Conservation (phyloP, 2,797 vertebrate species). For the Macropus fuliginosus region DNA sequence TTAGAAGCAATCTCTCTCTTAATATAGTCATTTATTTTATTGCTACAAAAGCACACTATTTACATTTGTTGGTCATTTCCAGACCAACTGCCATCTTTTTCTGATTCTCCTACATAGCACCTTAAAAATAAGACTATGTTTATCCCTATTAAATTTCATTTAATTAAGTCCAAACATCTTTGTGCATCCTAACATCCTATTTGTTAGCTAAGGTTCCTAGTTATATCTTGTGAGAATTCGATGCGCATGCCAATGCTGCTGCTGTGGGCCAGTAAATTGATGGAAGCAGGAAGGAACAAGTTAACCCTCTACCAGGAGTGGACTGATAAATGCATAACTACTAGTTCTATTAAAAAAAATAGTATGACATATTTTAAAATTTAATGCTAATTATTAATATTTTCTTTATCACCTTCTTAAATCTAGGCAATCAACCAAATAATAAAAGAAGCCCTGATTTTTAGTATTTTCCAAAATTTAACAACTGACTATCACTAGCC, state of each 20-base stretch:
- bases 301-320: background rate
- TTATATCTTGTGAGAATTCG: background rate
- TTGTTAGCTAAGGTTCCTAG: background rate
- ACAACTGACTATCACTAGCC: background rate
- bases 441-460: background rate
- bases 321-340: background rate
- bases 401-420: background rate
- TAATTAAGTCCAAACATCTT: background rate
- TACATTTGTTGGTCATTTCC: background rate
- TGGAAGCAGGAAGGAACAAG: background rate
- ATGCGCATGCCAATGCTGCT: background rate
- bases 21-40: background rate
- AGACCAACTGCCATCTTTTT: background rate
- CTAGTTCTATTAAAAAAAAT: background rate
- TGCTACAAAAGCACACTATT: background rate
- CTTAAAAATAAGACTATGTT: background rate
- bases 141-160: background rate
- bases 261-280: background rate
- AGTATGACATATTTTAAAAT: background rate
- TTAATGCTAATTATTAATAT: background rate
- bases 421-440: background rate
- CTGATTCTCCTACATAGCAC: background rate
- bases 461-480: background rate
- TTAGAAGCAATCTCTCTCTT: background rate
- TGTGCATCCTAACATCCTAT: background rate